phyloP scores from a whole-genome alignment of 30 jellyfish, hydroid and myxozoan species.

The Morbakka virulenta region DNA sequence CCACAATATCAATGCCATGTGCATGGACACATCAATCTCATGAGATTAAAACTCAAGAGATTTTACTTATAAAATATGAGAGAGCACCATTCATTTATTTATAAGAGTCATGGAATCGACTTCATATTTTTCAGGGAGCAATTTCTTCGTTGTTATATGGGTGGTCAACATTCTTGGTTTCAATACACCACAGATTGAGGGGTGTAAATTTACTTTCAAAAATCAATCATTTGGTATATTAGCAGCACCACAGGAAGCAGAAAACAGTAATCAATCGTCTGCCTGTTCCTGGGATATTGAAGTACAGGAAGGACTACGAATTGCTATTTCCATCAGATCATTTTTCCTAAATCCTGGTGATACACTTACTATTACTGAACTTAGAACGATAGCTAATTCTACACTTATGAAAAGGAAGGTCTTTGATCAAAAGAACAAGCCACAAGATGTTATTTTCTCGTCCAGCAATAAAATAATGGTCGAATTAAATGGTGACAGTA shows the following conservation, averaged over 20 bases:
- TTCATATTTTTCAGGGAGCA: too few relatives aligned
- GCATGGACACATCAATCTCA: too few relatives aligned
- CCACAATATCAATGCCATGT: too few relatives aligned
- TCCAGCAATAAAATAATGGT: constrained; percentile 32
- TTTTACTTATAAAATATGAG: too few relatives aligned
- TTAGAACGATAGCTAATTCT: neutral
- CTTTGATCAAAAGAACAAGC: constrained; percentile 11
- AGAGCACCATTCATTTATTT: too few relatives aligned
- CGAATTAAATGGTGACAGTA: constrained; percentile 13
- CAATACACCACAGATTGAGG: too few relatives aligned
- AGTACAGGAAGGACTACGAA: constrained; percentile 51
- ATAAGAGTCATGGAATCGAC: too few relatives aligned
- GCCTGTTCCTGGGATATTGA: constrained; percentile 58
- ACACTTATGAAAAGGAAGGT: constrained; percentile 17
- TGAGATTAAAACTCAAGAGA: too few relatives aligned
- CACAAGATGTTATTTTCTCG: constrained; percentile 73
- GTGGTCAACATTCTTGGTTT: too few relatives aligned
- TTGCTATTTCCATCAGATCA: constrained; percentile 42
- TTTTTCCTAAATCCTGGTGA: constrained; percentile 35
- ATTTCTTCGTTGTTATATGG: too few relatives aligned
- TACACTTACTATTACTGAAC: constrained; percentile 40
- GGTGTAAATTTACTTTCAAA: too few relatives aligned
- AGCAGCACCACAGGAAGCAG: neutral
- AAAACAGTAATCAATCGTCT: neutral
- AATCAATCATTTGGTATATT: neutral